These are phyloP conservation scores for Atta colombica DNA, from an alignment of 1,140 invertebrate species.

Conservation along the genomic window DNA sequence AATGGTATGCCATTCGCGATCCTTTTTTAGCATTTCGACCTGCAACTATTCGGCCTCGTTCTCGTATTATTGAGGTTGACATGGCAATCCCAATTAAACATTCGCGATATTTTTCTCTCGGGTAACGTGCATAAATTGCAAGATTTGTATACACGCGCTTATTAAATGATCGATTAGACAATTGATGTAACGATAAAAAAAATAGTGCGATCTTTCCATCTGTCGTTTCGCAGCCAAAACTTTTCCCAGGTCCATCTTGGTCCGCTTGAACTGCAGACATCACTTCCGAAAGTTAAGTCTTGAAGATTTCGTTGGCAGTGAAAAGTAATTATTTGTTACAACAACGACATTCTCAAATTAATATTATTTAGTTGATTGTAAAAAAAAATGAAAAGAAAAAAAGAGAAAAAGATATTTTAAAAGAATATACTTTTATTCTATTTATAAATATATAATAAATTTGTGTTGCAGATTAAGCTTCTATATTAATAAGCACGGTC, in stretches of 20 bases:
- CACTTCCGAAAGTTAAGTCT: too few relatives aligned
- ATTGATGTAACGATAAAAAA: not conserved
- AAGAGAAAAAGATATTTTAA: too few relatives aligned
- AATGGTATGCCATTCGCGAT: constrained; percentile 54
- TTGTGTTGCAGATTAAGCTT: constrained; percentile 40
- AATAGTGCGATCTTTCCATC: not conserved
- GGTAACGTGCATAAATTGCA: constrained; percentile 20
- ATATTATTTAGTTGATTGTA: too few relatives aligned
- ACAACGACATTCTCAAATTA: too few relatives aligned
- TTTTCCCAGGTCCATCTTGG: not conserved
- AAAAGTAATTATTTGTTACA: too few relatives aligned
- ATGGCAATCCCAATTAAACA: constrained; percentile 40
- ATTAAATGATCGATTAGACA: constrained; percentile 12
- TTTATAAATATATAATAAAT: not conserved
- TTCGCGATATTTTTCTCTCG: constrained; percentile 13
- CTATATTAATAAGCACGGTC: not conserved
- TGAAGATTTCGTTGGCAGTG: too few relatives aligned
- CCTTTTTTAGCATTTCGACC: constrained; percentile 57
- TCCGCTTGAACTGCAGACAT: not conserved
- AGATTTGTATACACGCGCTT: constrained; percentile 14
- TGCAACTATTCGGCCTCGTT: constrained; percentile 26
- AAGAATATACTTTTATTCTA: too few relatives aligned
- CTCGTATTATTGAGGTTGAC: not conserved
- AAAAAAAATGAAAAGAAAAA: too few relatives aligned
- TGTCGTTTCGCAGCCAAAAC: not conserved